These are phyloP conservation scores for Cyanoderma ruficeps DNA, from an alignment of 2,113 vertebrate genomes.

Conservation along the genomic window DNA sequence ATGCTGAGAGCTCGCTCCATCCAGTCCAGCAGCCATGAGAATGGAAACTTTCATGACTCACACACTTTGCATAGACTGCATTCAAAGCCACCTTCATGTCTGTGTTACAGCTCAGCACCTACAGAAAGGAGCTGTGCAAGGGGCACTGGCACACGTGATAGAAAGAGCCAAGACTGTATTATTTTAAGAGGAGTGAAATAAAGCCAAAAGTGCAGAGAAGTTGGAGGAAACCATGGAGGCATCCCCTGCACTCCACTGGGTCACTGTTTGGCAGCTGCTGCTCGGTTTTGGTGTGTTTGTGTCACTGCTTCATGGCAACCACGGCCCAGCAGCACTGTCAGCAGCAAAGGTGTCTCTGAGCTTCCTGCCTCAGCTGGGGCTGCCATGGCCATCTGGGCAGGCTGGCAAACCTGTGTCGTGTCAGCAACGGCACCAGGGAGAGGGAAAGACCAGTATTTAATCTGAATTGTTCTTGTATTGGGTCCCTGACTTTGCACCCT, in stretches of 20 bases:
- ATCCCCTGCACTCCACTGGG: background rate
- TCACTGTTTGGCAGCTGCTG: background rate
- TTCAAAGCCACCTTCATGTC: constrained; percentile 18
- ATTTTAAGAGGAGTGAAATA: background rate
- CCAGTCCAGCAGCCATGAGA: constrained; percentile 35
- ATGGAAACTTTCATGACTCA: constrained; percentile 67
- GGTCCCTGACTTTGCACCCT: background rate
- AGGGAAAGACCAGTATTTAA: background rate
- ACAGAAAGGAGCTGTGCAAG: background rate
- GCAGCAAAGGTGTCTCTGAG: background rate
- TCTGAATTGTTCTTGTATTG: background rate
- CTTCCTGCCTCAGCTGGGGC: background rate
- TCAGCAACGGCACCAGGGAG: background rate
- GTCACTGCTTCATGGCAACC: constrained; percentile 37
- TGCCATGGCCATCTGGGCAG: background rate
- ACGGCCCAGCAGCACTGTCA: background rate
- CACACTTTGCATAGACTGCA: background rate
- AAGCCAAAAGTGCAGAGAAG: background rate
- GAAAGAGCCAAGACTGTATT: background rate
- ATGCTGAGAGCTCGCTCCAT: constrained; percentile 20
- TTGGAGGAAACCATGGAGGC: background rate
- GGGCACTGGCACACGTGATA: background rate
- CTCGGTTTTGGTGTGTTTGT: constrained; percentile 34
- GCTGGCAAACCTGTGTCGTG: background rate
- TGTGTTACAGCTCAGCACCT: background rate